Conservation (phyloP, 92 coral and sea anemone species). For the Pocillopora meandrina region DNA sequence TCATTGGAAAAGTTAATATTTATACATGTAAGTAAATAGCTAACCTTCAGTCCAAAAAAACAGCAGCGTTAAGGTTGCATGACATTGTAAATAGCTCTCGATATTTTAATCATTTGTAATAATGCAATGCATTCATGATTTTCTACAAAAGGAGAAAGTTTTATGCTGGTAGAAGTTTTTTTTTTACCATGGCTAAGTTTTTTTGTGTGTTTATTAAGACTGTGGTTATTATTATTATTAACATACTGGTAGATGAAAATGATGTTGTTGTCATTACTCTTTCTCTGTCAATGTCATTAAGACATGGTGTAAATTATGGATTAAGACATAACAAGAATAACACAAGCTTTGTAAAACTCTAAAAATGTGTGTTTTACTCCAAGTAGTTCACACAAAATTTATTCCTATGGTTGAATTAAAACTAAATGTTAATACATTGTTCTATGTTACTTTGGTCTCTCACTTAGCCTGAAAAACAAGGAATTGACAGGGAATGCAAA, state of each 20-base stretch:
- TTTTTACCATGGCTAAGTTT: background rate
- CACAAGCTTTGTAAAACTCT: slow-evolving; percentile 13
- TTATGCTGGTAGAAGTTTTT: slow-evolving; percentile 4
- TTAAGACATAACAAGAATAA: background rate
- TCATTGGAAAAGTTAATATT: slow-evolving; percentile 24
- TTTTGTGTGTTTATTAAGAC: slow-evolving; percentile 9
- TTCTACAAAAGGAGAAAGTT: slow-evolving; percentile 10
- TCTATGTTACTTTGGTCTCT: no score
- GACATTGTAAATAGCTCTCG: slow-evolving; percentile 36
- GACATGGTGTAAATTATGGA: slow-evolving; percentile 4
- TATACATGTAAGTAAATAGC: background rate
- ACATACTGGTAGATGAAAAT: background rate
- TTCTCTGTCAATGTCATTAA: slow-evolving; percentile 20
- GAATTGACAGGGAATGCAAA: no score
- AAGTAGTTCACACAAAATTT: slow-evolving; percentile 20
- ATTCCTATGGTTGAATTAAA: slow-evolving; percentile 43
- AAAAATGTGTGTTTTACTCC: slow-evolving; percentile 24
- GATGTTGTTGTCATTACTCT: background rate
- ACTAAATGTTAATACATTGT: slow-evolving; percentile 13
- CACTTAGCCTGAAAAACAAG: background rate
- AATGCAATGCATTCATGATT: slow-evolving; percentile 42
- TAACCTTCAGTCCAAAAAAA: background rate
- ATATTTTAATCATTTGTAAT: slow-evolving; percentile 41
- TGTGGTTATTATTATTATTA: slow-evolving; percentile 11
- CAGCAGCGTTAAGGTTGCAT: slow-evolving; percentile 1